Evolutionary conservation across 2,113 vertebrate species (phyloP).

Genomic region (Osmerus eperlanus): DNA sequence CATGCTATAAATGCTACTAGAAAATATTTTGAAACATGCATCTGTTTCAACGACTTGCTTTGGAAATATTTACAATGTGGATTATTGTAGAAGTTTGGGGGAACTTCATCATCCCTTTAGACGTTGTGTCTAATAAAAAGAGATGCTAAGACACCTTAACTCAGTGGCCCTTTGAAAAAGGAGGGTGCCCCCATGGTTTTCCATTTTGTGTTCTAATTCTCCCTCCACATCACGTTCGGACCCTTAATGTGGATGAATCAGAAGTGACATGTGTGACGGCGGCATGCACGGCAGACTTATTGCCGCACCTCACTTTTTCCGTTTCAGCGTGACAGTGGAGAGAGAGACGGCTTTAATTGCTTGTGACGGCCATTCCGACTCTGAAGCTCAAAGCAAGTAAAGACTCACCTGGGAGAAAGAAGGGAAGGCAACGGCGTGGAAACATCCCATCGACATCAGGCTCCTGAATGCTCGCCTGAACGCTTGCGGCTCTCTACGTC

Average conservation of each 20-base stretch:
- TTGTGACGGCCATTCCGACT: constrained; percentile 29
- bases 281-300: constrained; percentile 25
- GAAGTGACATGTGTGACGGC: constrained; percentile 37
- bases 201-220: neutral
- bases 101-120: neutral
- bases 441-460: constrained; percentile 36
- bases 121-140: neutral
- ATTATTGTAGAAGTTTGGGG: too few relatives aligned
- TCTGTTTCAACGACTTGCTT: too few relatives aligned
- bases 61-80: too few relatives aligned
- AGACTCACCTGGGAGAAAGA: constrained; percentile 42
- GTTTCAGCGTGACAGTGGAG: constrained; percentile 25
- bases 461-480: neutral
- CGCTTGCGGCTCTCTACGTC: constrained; percentile 2
- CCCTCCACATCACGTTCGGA: neutral
- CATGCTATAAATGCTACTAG: too few relatives aligned
- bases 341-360: constrained; percentile 42
- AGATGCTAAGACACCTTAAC: neutral
- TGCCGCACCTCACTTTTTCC: constrained; percentile 18
- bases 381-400: constrained; percentile 7
- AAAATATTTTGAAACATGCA: too few relatives aligned
- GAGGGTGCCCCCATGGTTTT: constrained; percentile 2
- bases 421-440: constrained; percentile 20
- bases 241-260: constrained; percentile 23
- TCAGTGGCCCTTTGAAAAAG: neutral